Evolutionary conservation across 2,888 invertebrate genomes (phyloP), one percentile per base, ranked within the genome.

Genomic region (Tanytarsus gracilentus): DNA sequence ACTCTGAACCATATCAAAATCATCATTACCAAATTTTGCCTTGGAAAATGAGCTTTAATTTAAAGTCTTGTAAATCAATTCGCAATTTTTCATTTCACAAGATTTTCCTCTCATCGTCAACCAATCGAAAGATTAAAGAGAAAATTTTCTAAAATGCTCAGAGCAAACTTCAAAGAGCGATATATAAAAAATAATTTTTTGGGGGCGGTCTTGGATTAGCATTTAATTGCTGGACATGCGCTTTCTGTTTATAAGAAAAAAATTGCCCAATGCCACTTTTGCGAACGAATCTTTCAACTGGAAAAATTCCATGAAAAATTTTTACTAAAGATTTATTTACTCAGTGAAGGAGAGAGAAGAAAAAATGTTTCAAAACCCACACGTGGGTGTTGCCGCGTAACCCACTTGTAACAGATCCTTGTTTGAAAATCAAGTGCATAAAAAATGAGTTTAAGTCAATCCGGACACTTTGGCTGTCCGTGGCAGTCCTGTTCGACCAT

Each of bases 161-260:
- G 11, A n/a, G n/a, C n/a, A n/a, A n/a, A n/a, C 39, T 39, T 39
- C 39, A 48, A 14, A 14, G 30, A 14, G 30, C 33, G n/a, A 33
- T 33, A 33, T 11, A 33, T 9, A 55, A 58, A 26, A 23, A 53
- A 36, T 21, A 18, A 26, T 27, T 25, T 39, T 36, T 39, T 8
- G 39, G 16, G 40, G 29, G 21, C 44, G 58, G 29, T 25, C 58
- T 40, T 16, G 58, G 58, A 58, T 58, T 58, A 58, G 48, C 44
- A 23, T 56, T 56, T 56, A 58, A 48, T 58, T 58, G 44, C 18
- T 58, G 58, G 58, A 58, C 58, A 58, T 58, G 58, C 58, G 58
- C 58, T 25, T 48, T 58, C 23, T 26, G 7, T 23, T n/a, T n/a
- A n/a, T n/a, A n/a, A n/a, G n/a, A n/a, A n/a, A n/a, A n/a, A n/a